These are phyloP conservation scores for Pituophis catenifer DNA, from an alignment of 2,113 vertebrate species.

Conservation along the genomic window DNA sequence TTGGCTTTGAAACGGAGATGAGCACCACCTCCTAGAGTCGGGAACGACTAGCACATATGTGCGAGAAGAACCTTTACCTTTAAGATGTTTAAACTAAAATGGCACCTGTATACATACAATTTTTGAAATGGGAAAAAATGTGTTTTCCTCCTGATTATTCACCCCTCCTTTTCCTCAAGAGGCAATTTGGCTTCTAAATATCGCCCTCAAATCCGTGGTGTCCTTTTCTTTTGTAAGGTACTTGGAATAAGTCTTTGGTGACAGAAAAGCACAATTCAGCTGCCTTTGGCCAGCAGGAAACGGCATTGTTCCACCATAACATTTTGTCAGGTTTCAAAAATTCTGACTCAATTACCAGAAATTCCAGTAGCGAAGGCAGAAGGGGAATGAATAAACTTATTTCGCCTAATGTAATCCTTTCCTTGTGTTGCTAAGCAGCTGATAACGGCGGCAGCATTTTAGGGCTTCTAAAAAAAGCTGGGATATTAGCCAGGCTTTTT, in stretches of 20 bases:
- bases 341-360: not conserved
- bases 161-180: constrained; percentile 40
- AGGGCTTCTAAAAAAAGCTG: constrained; percentile 34
- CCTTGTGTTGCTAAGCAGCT: not conserved
- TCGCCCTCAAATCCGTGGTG: not conserved
- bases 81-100: constrained; percentile 34
- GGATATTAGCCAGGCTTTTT: not conserved
- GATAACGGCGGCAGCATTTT: not conserved
- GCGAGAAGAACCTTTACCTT: no score
- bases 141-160: constrained; percentile 41
- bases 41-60: no score
- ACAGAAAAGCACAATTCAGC: not conserved
- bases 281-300: not conserved
- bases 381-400: not conserved
- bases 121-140: not conserved
- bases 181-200: constrained; percentile 6
- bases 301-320: not conserved
- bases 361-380: not conserved
- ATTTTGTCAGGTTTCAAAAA: not conserved
- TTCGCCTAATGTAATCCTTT: not conserved
- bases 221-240: not conserved
- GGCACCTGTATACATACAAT: not conserved
- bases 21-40: no score
- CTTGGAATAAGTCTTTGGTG: not conserved
- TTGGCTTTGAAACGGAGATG: no score